phyloP scores from a whole-genome alignment of 2,888 invertebrate species.

The Sycophila texana region DNA sequence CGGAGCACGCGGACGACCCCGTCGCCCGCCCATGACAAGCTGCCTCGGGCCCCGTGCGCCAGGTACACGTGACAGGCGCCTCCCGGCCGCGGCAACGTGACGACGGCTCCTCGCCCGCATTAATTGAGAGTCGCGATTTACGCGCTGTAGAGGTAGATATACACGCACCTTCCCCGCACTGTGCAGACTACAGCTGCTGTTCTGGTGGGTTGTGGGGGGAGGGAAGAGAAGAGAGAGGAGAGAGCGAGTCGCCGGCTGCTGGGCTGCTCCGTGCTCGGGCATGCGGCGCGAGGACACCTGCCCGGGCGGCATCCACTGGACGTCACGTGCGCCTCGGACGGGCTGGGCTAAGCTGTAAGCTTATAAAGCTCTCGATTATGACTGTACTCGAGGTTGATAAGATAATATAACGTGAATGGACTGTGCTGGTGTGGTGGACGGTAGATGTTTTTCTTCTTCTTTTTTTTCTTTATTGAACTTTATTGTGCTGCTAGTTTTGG shows the following conservation, averaged over 20 bases:
- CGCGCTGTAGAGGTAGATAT: too few species aligned
- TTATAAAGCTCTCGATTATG: background rate
- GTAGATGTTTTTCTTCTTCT: background rate
- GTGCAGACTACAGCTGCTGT: background rate
- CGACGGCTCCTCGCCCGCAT: background rate
- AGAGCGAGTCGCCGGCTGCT: background rate
- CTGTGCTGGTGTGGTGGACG: background rate
- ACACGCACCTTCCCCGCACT: too few species aligned
- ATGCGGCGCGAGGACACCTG: too few species aligned
- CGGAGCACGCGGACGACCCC: background rate
- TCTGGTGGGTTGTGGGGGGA: background rate
- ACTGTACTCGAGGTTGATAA: constrained; percentile 12
- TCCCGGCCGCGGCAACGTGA: constrained; percentile 11
- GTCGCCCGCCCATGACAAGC: background rate
- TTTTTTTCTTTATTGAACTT: background rate
- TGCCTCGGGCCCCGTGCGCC: background rate
- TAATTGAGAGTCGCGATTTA: too few species aligned
- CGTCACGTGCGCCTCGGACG: too few species aligned
- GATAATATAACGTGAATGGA: background rate
- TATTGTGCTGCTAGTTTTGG: background rate
- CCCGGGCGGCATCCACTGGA: too few species aligned
- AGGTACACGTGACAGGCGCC: constrained; percentile 13
- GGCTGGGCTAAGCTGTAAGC: background rate
- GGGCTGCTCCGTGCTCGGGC: background rate
- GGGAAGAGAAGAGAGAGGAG: too few species aligned